phyloP scores from a whole-genome alignment of 23 tunicate species.

The Pegea sp. region DNA sequence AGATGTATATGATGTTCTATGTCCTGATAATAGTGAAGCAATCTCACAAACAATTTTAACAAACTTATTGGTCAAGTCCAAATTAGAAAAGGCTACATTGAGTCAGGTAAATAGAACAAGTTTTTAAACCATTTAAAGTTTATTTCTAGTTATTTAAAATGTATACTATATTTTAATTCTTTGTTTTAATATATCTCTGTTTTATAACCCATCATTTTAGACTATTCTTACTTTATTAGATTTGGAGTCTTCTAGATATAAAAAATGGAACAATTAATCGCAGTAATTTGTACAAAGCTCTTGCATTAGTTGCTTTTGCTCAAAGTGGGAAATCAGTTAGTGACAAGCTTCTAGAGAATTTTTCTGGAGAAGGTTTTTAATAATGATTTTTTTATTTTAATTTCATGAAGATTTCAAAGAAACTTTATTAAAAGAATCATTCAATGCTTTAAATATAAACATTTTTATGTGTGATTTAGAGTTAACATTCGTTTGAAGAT shows the following conservation, averaged over 20 bases:
- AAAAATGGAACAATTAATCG: constrained; percentile 32
- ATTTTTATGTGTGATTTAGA: too few relatives aligned
- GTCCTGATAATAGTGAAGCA: constrained; percentile 33
- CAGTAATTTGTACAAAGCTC: constrained; percentile 45
- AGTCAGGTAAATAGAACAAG: constrained; percentile 22
- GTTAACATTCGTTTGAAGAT: too few relatives aligned
- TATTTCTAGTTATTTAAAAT: not conserved
- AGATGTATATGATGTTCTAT: constrained; percentile 60
- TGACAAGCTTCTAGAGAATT: constrained; percentile 58
- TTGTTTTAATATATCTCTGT: constrained; percentile 1
- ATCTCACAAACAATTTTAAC: constrained; percentile 33
- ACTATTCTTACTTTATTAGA: too few relatives aligned
- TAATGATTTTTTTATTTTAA: not conserved
- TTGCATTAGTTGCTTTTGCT: constrained; percentile 75
- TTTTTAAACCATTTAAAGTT: not conserved
- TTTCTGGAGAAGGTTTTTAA: constrained; percentile 56
- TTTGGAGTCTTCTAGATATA: constrained; percentile 54
- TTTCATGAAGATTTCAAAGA: not conserved
- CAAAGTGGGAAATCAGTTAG: constrained; percentile 67
- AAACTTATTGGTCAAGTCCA: constrained; percentile 38
- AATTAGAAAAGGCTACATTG: constrained; percentile 28
- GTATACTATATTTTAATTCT: not conserved
- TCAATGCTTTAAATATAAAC: too few relatives aligned
- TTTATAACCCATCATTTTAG: too few relatives aligned
- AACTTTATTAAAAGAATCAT: not conserved